Base-by-base conservation (phyloP, 2,888 invertebrate genomes). In the Xestobium rufovillosum region DNA sequence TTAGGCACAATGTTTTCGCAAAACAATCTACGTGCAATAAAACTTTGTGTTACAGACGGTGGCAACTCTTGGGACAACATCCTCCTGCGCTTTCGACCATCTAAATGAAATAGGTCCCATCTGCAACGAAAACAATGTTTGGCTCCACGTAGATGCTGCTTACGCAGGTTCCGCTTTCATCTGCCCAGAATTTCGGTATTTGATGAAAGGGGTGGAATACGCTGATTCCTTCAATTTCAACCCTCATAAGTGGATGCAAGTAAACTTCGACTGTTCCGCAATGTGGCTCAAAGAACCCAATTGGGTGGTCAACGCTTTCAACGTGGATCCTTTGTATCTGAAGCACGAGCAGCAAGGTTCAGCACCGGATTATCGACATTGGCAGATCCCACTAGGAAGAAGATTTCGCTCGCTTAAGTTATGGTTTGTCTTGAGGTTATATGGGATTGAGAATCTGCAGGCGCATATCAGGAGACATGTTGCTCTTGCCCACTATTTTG, bases 181-280 rank as follows among this genome's bases (percentile, higher is more conserved):
- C 49, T 98, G 98, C 54, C 95, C 95, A 1, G 98, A 98, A 68
- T 94, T 85, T 65, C 82, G 94, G 26, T 79, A 89, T 57, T 69
- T 91, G 14, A 86, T 95, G 82, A 80, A 82, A 49, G 91, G 91
- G 14, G 65, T 89, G 3, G 86, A 98, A 65, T 76, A 78, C 41
- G 95, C 92, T 0, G 88, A 94, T 57, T 97, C 96, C 0, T 95
- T 97, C 64, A 96, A 97, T 66, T 95, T 97, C 60, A 98, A 99
- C 63, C 97, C 98, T 0, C 97, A 97, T 66, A 98, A 99, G 67
- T 99, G 97, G 97, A 71, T 98, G 78, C 66, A 97, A 49, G 91
- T 97, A n/a, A 97, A 94, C 65, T 98, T 97, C 55, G 98, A 98
- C 66, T 98, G 97, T 61, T 97, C 97, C 8, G 83, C 96, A 1